Conservation (phyloP, 2,113 vertebrate species). For the Glaucidium brasilianum region DNA sequence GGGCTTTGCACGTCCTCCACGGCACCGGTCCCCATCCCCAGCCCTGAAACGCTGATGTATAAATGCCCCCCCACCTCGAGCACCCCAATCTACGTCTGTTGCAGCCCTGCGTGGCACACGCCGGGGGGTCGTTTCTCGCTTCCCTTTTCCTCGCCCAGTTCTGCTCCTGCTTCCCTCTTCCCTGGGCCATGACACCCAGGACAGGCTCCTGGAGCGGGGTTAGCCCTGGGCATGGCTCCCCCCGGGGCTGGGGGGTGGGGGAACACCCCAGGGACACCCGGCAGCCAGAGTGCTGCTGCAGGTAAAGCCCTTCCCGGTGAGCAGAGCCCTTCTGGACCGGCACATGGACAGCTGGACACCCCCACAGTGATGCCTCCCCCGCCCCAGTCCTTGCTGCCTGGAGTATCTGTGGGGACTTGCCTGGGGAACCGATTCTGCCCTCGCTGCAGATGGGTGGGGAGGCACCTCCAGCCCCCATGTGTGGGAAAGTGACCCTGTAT, state of each 20-base stretch:
- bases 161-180: not conserved
- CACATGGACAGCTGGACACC: not conserved
- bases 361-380: rapidly evolving
- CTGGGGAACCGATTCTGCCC: not conserved
- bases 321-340: not conserved
- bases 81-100: too few species aligned
- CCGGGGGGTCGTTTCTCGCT: rapidly evolving
- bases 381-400: rapidly evolving
- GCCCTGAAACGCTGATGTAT: not conserved
- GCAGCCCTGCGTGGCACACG: too few species aligned
- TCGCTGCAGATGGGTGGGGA: not conserved
- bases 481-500: not conserved
- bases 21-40: not conserved
- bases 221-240: not conserved
- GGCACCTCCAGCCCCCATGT: rapidly evolving
- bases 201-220: rapidly evolving
- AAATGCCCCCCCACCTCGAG: too few species aligned
- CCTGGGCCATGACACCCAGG: rapidly evolving
- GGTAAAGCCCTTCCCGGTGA: not conserved
- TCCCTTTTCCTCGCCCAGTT: not conserved
- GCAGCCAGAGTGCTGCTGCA: not conserved
- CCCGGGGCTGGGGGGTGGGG: rapidly evolving
- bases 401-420: not conserved
- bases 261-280: too few species aligned
- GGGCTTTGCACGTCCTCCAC: rapidly evolving